Percentiles rank a stretch among this genome's conserved stretches.
These are phyloP conservation scores for Poecile montanus DNA, from an alignment of 2,797 vertebrate genomes.

Conservation along the genomic window DNA sequence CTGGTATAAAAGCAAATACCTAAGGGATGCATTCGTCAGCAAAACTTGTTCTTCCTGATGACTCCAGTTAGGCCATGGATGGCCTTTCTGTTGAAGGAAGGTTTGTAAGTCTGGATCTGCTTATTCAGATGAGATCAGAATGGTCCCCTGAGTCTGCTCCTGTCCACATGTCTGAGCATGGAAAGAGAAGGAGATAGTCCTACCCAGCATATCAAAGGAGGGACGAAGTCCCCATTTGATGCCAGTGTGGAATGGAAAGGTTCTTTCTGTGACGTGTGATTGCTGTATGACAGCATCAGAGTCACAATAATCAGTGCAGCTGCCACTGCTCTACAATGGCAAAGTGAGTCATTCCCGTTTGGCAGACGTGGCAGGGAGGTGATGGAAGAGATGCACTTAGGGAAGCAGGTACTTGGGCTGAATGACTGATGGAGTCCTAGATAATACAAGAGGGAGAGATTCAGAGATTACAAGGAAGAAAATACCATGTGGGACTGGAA, in stretches of 20 bases:
- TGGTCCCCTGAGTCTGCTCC: not conserved
- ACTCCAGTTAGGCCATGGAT: not conserved
- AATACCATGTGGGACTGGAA: not conserved
- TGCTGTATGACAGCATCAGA: not conserved
- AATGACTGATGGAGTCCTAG: not conserved
- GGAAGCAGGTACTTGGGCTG: not conserved
- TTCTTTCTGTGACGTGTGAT: not conserved
- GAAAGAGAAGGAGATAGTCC: not conserved
- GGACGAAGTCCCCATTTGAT: not conserved
- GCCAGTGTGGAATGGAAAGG: not conserved
- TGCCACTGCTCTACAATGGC: not conserved
- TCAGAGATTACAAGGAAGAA: not conserved
- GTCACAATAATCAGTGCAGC: not conserved
- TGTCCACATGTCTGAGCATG: not conserved
- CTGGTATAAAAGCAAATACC: slow-evolving; percentile 12
- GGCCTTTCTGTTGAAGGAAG: not conserved
- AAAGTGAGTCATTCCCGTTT: not conserved
- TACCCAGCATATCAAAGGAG: not conserved
- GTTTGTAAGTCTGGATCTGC: not conserved
- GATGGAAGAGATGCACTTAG: not conserved
- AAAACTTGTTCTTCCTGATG: slow-evolving; percentile 19
- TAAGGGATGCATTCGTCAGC: not conserved
- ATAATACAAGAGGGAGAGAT: not conserved
- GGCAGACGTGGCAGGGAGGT: not conserved
- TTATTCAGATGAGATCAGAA: not conserved